Percentiles rank a stretch among this genome's conserved stretches.
phyloP scores from a whole-genome alignment of 2,113 vertebrate species.

The Cygnus buccinator region DNA sequence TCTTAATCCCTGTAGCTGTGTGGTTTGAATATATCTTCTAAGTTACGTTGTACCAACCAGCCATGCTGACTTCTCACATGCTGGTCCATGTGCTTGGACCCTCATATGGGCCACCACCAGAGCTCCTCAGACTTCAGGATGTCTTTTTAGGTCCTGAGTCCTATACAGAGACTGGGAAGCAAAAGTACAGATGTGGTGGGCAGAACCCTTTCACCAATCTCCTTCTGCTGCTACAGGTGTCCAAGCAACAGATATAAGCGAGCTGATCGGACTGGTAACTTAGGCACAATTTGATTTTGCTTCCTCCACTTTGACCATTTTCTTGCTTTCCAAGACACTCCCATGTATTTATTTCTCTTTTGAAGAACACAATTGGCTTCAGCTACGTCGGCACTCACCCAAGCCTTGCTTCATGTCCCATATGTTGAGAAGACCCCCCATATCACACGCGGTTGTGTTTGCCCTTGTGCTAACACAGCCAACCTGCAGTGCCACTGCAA shows the following conservation, averaged over 20 bases:
- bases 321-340: background rate
- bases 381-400: background rate
- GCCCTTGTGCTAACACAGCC: background rate
- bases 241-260: background rate
- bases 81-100: background rate
- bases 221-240: background rate
- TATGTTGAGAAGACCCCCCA: background rate
- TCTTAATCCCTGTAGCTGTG: background rate
- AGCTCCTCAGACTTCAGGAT: background rate
- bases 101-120: accelerated
- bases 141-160: background rate
- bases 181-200: background rate
- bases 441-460: accelerated
- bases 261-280: background rate
- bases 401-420: background rate
- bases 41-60: background rate
- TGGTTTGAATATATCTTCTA: background rate
- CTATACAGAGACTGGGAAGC: background rate
- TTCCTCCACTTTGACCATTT: background rate
- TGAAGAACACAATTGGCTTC: background rate
- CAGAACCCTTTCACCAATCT: background rate
- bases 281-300: background rate
- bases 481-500: accelerated
- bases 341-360: background rate
- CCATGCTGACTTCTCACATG: background rate